phyloP scores from a whole-genome alignment of 1,140 invertebrate species.

The Neodiprion fabricii region DNA sequence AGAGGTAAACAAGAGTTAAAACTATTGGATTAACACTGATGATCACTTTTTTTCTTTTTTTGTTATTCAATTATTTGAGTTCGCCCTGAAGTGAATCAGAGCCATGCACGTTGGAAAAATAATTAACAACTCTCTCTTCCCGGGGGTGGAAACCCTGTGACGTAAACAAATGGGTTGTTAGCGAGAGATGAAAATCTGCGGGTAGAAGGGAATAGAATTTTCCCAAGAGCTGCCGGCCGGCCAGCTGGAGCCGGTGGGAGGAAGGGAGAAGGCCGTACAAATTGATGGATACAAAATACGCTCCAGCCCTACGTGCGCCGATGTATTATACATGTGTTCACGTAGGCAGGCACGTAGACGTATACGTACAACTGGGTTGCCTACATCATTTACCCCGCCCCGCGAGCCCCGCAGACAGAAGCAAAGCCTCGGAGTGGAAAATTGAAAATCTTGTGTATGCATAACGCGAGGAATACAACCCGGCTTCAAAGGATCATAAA shows the following conservation, averaged over 20 bases:
- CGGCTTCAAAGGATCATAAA: conserved; percentile 16
- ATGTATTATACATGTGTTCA: too few relatives aligned
- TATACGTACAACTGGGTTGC: background rate
- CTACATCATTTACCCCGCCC: background rate
- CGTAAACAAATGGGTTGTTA: too few relatives aligned
- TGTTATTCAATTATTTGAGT: too few relatives aligned
- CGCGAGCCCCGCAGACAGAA: background rate
- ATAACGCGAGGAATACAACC: background rate
- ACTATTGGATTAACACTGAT: too few relatives aligned
- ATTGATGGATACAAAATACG: background rate
- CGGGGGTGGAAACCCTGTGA: too few relatives aligned
- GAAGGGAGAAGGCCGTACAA: background rate
- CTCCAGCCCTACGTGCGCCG: background rate
- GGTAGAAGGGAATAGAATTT: background rate
- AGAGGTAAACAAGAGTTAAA: too few relatives aligned
- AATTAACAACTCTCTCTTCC: too few relatives aligned
- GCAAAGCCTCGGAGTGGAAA: conserved; percentile 13
- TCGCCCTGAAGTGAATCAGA: too few relatives aligned
- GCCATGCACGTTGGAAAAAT: too few relatives aligned
- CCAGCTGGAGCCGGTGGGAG: background rate
- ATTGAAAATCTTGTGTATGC: conserved; percentile 18
- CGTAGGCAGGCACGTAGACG: background rate
- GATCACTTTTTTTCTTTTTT: too few relatives aligned
- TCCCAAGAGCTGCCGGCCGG: background rate
- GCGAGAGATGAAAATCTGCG: background rate